Base-by-base conservation (phyloP, 2,113 vertebrate species). In the Fregetta grallaria region DNA sequence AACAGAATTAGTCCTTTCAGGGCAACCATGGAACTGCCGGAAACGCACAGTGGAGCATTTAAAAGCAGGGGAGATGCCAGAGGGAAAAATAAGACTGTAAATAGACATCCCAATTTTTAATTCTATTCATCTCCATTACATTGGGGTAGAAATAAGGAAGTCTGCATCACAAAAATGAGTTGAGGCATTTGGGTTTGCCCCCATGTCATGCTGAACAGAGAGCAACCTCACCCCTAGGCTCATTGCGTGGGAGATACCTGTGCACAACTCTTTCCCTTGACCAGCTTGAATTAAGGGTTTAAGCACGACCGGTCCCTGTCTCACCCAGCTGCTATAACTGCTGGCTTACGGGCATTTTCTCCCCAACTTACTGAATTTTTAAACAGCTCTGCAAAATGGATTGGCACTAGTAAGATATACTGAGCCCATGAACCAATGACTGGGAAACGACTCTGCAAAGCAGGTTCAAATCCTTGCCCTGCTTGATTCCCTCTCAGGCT, bases 1-100 rank as follows among this genome's bases (percentile, higher is more conserved):
- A 90, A 67, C 22, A 65, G 80, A 92, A 70, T 61, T 23, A 80
- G 27, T 86, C 32, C 29, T 92, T 91, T 62, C n/a, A 80, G 49
- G 42, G 7, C 32, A 88, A 42, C 15, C 5, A 1, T 32, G 47
- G 36, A 75, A 38, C 29, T 45, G 61, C 32, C 27, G 6, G 63
- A 44, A 72, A 75, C 29, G 25, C 21, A 53, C 17, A 29, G 23
- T 7, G 11, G 12, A 55, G 22, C 47, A 66, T 62, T 83, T 77
- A 70, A 66, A 88, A 66, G 30, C 38, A 62, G 14, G 10, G 6
- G 1, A 76, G 27, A 49, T 11, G 9, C 6, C 42, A 20, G 36
- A 38, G 12, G 27, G 22, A 4, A 25, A 86, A 88, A 62, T 34
- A 8, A 68, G 32, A 58, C 15, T 66, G 26, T 72, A 82, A 96